Evolutionary conservation across 2,113 vertebrate genomes (phyloP), one percentile per base, ranked within the genome.

Genomic region (Amphiprion percula): DNA sequence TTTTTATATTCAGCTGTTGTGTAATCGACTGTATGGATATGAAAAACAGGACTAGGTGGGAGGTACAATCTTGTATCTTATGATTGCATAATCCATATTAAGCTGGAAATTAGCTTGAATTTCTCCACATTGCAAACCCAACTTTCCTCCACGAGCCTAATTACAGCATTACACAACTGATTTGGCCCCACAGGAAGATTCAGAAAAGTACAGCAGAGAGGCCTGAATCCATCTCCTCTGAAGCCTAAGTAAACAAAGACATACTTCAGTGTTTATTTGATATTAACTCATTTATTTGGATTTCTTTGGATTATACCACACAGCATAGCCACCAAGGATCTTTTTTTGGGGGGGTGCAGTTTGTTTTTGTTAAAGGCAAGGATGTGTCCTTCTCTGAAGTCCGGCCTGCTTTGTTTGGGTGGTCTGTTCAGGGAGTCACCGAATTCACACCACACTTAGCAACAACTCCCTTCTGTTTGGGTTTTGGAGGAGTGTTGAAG

Each of bases 401-500:
- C 74, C 41, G 11, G 44, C 71, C 49, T 4, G 49, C 30, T 82
- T 90, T 90, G 88, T 90, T 90, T 90, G 86, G 89, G 88, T 83
- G 84, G 84, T 90, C 81, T 54, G 61, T 54, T 79, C 30, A 63
- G 74, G 84, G 72, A 90, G 77, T 79, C 74, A 26, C 67, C 44
- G 12, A 67, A 46, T 68, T 80, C 54, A 26, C 58, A 39, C 66
- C n/a, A 52, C 65, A 66, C 84, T 39, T 76, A 62, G 79, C 87
- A 90, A 88, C 79, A 84, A 41, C 63, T 37, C 75, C 54, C 9
- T 46, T 54, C 58, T 84, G 88, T 91, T 92, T 92, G 82, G 87
- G 85, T 83, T 89, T 82, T 86, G 47, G 30, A 33, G 15, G 39
- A 39, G 39, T 21, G 68, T 63, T 62, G 78, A 90, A 91, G 90